phyloP scores from a whole-genome alignment of 2,888 invertebrate genomes.

The Ochropleura plecta region DNA sequence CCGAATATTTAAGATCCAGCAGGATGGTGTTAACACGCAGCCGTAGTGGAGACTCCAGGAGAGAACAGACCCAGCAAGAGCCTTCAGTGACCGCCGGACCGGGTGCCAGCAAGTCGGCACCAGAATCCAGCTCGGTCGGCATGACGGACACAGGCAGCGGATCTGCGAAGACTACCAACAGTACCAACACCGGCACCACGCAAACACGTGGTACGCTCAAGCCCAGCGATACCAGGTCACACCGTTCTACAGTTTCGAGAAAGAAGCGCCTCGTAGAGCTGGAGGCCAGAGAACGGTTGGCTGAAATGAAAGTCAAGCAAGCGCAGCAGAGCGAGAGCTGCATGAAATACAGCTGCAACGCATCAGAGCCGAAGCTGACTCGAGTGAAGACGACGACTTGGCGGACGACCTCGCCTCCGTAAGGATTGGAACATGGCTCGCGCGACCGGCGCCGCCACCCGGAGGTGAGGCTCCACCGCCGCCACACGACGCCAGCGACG shows the following conservation, averaged over 20 bases:
- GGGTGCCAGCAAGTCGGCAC: too few species aligned
- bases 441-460: too few species aligned
- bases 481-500: too few species aligned
- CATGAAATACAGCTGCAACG: slow-evolving; percentile 1
- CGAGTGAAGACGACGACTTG: slow-evolving; percentile 4
- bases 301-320: not conserved
- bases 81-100: too few species aligned
- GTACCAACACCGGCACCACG: not conserved
- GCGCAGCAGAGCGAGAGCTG: slow-evolving; percentile 1
- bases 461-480: too few species aligned
- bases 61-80: too few species aligned
- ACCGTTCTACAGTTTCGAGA: not conserved
- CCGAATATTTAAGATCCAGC: not conserved
- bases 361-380: slow-evolving; percentile 5
- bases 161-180: not conserved
- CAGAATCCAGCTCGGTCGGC: too few species aligned
- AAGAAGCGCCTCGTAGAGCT: not conserved
- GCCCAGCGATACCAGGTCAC: not conserved
- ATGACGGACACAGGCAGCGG: not conserved
- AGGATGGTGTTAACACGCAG: not conserved
- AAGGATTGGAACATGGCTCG: too few species aligned
- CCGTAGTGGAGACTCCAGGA: too few species aligned
- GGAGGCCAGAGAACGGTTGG: slow-evolving; percentile 4
- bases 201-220: not conserved
- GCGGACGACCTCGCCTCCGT: too few species aligned